These are phyloP conservation scores for Xiphorhynchus elegans DNA, from an alignment of 2,113 vertebrate genomes.

Conservation along the genomic window DNA sequence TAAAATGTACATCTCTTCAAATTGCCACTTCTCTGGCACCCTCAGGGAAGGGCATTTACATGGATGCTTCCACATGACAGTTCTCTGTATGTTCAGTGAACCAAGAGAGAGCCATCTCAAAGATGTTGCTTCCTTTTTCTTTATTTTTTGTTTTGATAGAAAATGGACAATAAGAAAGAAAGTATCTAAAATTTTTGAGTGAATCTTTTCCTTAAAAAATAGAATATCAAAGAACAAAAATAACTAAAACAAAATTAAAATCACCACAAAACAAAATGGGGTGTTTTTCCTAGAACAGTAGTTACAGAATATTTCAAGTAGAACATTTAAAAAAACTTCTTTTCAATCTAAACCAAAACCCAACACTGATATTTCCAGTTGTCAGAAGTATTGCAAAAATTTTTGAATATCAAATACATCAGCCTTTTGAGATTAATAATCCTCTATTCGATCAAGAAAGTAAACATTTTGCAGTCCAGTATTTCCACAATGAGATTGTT, in stretches of 20 bases:
- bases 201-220: not conserved
- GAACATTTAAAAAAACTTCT: not conserved
- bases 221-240: not conserved
- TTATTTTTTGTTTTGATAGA: too few species aligned
- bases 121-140: fast-evolving
- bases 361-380: not conserved
- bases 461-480: not conserved
- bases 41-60: not conserved
- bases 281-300: not conserved
- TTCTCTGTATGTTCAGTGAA: not conserved
- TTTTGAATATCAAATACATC: not conserved
- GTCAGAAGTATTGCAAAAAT: not conserved
- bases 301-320: not conserved
- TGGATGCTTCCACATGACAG: not conserved
- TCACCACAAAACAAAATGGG: not conserved
- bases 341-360: not conserved
- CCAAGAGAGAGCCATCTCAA: fast-evolving
- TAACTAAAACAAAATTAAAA: not conserved
- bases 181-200: not conserved
- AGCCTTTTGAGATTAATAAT: not conserved
- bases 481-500: not conserved
- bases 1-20: not conserved
- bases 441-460: not conserved
- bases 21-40: not conserved
- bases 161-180: not conserved